Conservation (phyloP, 2,888 invertebrate genomes). For the Pandemis corylana region DNA sequence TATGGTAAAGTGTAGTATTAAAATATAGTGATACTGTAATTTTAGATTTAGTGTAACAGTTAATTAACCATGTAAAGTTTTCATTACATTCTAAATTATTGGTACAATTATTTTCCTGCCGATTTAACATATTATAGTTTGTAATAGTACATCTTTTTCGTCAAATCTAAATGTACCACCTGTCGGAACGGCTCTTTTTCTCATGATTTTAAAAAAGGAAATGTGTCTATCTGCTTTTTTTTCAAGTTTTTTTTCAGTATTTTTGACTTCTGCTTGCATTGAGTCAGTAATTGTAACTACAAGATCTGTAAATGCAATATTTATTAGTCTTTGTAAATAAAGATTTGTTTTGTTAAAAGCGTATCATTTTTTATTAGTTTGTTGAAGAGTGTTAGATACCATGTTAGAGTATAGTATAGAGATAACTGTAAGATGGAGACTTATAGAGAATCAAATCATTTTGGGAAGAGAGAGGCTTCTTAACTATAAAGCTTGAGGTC, state of each 20-base stretch:
- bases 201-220: no score
- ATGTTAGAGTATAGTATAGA: no score
- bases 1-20: not conserved
- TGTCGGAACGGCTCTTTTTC: no score
- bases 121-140: no score
- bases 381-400: not conserved
- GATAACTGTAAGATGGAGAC: no score
- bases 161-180: no score
- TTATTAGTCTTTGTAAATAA: constrained; percentile 47
- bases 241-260: not conserved
- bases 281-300: constrained; percentile 1
- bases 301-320: constrained; percentile 26
- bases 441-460: no score
- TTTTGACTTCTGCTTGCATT: not conserved
- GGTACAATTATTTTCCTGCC: not conserved
- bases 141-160: no score
- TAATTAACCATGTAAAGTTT: not conserved
- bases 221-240: not conserved
- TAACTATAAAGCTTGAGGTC: no score
- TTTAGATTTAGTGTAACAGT: not conserved
- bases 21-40: constrained; percentile 1
- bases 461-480: no score
- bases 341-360: constrained; percentile 36
- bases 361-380: not conserved
- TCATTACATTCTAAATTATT: not conserved